These are phyloP conservation scores for Drosophila glabriapex DNA, from an alignment of 2,888 invertebrate genomes.

Conservation along the genomic window DNA sequence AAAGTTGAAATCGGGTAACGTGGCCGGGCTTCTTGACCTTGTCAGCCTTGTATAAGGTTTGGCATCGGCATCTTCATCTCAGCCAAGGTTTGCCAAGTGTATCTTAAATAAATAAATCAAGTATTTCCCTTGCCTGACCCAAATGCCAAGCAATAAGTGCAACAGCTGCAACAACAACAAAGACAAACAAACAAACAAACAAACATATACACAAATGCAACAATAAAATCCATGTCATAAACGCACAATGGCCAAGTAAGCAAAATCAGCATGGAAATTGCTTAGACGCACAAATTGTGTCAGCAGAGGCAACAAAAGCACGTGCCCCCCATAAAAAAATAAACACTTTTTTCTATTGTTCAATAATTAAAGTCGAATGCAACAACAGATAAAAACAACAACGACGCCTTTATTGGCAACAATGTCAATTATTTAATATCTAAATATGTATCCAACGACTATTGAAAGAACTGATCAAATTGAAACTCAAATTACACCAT, in stretches of 20 bases:
- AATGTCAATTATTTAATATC: conserved; percentile 16
- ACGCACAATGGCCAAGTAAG: conserved; percentile 34
- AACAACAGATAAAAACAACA: conserved; percentile 1
- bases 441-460: conserved; percentile 1
- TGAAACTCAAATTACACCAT: neutral
- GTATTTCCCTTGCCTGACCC: conserved; percentile 28
- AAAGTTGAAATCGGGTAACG: conserved; percentile 18
- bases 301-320: conserved; percentile 42
- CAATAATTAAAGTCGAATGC: conserved; percentile 26
- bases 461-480: neutral
- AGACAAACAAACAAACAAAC: conserved; percentile 1
- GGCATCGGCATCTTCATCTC: conserved; percentile 8
- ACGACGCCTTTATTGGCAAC: neutral
- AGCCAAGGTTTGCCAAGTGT: conserved; percentile 8
- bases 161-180: conserved; percentile 29
- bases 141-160: conserved; percentile 32
- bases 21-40: conserved; percentile 32
- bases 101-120: neutral
- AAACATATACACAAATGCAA: neutral
- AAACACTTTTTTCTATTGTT: conserved; percentile 10
- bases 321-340: conserved; percentile 14
- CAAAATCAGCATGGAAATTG: conserved; percentile 30
- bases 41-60: conserved; percentile 5
- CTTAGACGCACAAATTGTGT: conserved; percentile 44
- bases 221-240: conserved; percentile 17